These are phyloP conservation scores for Anoplophora glabripennis DNA, from an alignment of 1,140 invertebrate genomes.

Conservation along the genomic window DNA sequence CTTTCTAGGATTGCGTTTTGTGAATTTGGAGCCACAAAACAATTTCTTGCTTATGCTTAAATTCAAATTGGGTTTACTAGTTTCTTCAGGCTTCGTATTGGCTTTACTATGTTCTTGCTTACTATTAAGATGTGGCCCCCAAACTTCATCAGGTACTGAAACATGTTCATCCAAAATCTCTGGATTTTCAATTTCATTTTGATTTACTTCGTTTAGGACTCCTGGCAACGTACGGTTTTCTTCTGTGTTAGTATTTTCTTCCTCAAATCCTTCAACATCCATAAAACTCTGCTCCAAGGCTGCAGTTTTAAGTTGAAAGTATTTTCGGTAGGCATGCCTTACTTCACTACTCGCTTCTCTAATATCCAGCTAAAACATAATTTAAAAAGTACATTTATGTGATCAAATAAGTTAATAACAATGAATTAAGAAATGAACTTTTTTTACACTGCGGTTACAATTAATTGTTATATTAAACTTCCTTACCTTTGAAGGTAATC, in stretches of 20 bases:
- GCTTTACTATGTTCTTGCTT: slow-evolving; percentile 20
- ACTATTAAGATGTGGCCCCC: slow-evolving; percentile 60
- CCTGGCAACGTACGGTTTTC: slow-evolving; percentile 22
- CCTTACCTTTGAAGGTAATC: slow-evolving; percentile 69
- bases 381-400: too few species aligned
- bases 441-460: slow-evolving; percentile 16
- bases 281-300: slow-evolving; percentile 67
- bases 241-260: slow-evolving; percentile 39
- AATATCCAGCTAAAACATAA: slow-evolving; percentile 65
- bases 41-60: slow-evolving; percentile 64
- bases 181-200: neutral
- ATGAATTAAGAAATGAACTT: too few species aligned
- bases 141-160: slow-evolving; percentile 47
- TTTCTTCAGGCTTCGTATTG: slow-evolving; percentile 11
- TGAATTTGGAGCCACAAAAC: slow-evolving; percentile 65
- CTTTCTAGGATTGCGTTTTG: slow-evolving; percentile 74
- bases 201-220: neutral
- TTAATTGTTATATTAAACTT: slow-evolving; percentile 12
- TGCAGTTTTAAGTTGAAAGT: slow-evolving; percentile 73
- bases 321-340: slow-evolving; percentile 74
- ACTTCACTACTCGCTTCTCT: slow-evolving; percentile 67
- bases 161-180: neutral
- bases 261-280: slow-evolving; percentile 48
- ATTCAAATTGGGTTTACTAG: slow-evolving; percentile 41
- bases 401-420: too few species aligned